Evolutionary conservation across 1,140 invertebrate species (phyloP), one percentile per base, ranked within the genome.

Genomic region (Mylabris phalerata): DNA sequence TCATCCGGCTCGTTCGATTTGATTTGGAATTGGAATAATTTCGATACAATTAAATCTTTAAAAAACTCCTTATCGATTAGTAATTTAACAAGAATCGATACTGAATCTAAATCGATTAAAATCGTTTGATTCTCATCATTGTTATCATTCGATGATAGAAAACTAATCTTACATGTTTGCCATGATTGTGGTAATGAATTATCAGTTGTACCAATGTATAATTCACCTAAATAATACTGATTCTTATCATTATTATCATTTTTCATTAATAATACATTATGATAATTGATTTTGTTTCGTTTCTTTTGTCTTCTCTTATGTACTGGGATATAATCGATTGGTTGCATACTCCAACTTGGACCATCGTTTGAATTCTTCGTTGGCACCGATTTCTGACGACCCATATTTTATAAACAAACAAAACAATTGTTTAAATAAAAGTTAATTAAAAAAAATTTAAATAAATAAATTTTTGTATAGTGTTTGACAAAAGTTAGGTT

Each of bases 111-210:
- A 19, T 58, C 19, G 9, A 66, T 39, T 45, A 50, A 11, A 24
- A 66, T 32, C 32, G 32, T 32, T 32, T 32, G 45, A 13, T 45
- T 55, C 11, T 54, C 41, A 25, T 54, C 43, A n/a, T 45, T 44
- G 10, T 50, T 44, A n/a, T 60, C 48, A 9, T 41, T 10, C 7
- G 32, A 11, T 46, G 4, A 42, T 25, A 42, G 6, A 41, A 62
- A 55, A 38, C 43, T 42, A 9, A 62, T 41, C 50, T 48, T 62
- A 48, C 62, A 64, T 25, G 24, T 54, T 4, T 42, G 19, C 62
- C 62, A 66, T 13, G 38, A 43, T 13, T 57, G 26, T 19, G 65
- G 65, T 25, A 63, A 13, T 42, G 47, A 27, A 54, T 66, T 66
- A 24, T 57, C 48, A 9, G 59, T 62, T 27, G n/a, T 60, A 25